Conservation (phyloP, 2,113 vertebrate genomes). For the Platysternon megacephalum region DNA sequence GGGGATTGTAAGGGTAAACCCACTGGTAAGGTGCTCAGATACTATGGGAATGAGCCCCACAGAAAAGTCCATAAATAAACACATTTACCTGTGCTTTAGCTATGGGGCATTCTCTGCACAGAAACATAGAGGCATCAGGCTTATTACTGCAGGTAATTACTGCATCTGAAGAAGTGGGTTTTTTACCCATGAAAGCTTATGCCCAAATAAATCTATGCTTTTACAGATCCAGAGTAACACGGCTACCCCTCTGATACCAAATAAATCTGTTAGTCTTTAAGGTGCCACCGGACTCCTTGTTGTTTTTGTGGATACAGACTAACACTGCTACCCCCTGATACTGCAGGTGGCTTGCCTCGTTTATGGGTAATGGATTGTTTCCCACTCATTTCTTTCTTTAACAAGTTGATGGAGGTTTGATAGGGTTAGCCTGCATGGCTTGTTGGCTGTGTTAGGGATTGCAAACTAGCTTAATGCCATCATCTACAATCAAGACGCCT, state of each 20-base stretch:
- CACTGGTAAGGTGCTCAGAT: not conserved
- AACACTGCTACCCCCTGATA: too few species aligned
- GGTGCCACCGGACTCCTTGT: too few species aligned
- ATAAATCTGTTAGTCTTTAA: too few species aligned
- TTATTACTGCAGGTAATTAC: too few species aligned
- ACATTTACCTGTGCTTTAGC: not conserved
- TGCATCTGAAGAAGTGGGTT: too few species aligned
- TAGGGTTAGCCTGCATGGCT: not conserved
- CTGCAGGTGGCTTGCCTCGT: not conserved
- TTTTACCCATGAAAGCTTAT: too few species aligned
- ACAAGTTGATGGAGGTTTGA: not conserved
- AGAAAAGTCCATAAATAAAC: not conserved
- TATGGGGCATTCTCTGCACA: not conserved
- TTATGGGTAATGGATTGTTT: accelerated
- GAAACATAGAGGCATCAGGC: not conserved
- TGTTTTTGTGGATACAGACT: too few species aligned
- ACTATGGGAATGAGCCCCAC: not conserved
- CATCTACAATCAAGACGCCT: not conserved
- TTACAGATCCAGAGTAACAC: too few species aligned
- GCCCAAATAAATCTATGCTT: not conserved
- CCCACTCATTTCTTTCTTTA: not conserved
- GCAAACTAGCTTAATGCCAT: not conserved
- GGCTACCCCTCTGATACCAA: too few species aligned
- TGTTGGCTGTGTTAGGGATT: not conserved
- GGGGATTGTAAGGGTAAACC: too few species aligned